phyloP scores from a whole-genome alignment of 2,888 invertebrate species.

The Eretmocerus hayati region DNA sequence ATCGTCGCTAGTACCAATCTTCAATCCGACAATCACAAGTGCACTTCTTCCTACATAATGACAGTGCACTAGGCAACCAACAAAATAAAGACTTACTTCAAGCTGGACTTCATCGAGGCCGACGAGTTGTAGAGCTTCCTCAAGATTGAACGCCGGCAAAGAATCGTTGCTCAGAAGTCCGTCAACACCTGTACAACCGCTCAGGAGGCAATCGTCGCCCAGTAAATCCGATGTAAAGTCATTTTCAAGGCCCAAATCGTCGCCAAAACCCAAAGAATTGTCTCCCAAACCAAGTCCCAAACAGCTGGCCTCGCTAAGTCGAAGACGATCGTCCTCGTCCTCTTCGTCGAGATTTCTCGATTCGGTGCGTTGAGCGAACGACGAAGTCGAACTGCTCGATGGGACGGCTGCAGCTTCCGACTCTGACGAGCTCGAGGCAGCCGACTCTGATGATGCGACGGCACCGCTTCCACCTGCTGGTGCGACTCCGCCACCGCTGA shows the following conservation, averaged over 20 bases:
- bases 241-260: slow-evolving; percentile 41
- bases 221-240: slow-evolving; percentile 40
- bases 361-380: no score
- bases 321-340: slow-evolving; percentile 26
- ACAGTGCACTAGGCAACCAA: not conserved
- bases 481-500: no score
- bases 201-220: slow-evolving; percentile 33
- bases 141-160: slow-evolving; percentile 59
- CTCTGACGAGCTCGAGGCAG: slow-evolving; percentile 2
- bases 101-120: slow-evolving; percentile 59
- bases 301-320: slow-evolving; percentile 30
- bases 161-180: slow-evolving; percentile 42
- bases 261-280: slow-evolving; percentile 39
- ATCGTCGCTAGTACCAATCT: not conserved
- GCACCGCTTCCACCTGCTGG: slow-evolving; percentile 27
- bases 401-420: not conserved
- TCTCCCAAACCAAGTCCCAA: slow-evolving; percentile 36
- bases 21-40: not conserved
- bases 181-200: slow-evolving; percentile 34
- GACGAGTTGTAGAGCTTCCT: slow-evolving; percentile 68
- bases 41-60: no score
- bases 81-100: slow-evolving; percentile 36
- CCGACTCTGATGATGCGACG: not conserved
- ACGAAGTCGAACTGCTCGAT: no score
- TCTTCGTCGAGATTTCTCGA: no score